A percentile compares a stretch with the other conserved stretches of the same genome.
Conservation (phyloP, 2,113 vertebrate species). For the Xenotilapia longispinis region DNA sequence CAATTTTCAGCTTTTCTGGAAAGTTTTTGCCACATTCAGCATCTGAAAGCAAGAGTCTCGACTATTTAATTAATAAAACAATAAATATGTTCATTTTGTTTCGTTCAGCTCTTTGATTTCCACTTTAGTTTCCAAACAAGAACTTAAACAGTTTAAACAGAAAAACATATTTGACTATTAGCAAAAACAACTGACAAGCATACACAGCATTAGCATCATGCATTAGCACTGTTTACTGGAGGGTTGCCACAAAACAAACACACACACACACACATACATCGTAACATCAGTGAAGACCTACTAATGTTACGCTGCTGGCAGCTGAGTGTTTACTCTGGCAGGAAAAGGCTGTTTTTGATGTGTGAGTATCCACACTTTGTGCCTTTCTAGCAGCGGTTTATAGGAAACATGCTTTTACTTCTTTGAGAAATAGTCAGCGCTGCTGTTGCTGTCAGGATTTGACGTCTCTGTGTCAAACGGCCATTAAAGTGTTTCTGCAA, state of each 20-base stretch:
- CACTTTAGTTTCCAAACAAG: background rate
- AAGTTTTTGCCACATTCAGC: background rate
- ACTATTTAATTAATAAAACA: background rate
- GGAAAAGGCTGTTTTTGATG: background rate
- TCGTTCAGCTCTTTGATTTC: background rate
- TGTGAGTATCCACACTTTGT: background rate
- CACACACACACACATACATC: background rate
- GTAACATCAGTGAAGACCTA: background rate
- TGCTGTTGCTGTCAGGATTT: background rate
- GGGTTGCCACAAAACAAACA: background rate
- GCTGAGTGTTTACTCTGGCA: background rate
- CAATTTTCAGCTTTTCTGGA: background rate
- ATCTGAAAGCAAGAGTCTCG: background rate
- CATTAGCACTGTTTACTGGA: background rate
- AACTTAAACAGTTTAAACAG: background rate
- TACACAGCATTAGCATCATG: background rate
- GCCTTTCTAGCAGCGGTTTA: background rate
- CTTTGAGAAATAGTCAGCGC: background rate
- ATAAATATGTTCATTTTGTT: background rate
- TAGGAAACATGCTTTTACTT: background rate
- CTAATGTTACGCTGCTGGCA: background rate
- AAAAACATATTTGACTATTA: background rate
- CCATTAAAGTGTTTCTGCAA: background rate
- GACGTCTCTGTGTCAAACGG: background rate
- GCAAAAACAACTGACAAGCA: background rate